Evolutionary conservation across 2,888 invertebrate genomes (phyloP), one percentile per base, ranked within the genome.

Genomic region (Heteromurus nitidus): DNA sequence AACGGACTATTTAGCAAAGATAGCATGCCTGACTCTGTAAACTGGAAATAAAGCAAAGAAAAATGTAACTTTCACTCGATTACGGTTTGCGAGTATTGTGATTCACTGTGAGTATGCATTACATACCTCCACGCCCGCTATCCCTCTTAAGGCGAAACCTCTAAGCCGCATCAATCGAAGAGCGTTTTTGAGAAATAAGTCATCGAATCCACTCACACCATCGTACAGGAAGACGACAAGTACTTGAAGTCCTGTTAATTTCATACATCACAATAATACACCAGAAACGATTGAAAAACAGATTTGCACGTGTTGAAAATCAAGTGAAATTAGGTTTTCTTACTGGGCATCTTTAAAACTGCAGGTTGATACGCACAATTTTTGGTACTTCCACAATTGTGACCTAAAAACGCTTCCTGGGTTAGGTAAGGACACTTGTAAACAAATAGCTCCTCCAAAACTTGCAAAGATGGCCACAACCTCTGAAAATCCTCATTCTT

Each of bases 351-450:
- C 22, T 31, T 28, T n/a, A 64, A 36, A 7, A 64, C 3, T 16
- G 73, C 22, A 5, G 72, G 58, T 9, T 13, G 47, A 16, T 73
- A n/a, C n/a, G n/a, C n/a, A n/a, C n/a, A n/a, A n/a, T n/a, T n/a
- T n/a, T n/a, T n/a, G n/a, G n/a, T n/a, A n/a, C 28, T 3, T 47
- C 18, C 20, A 31, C 11, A 22, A 22, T 24, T 28, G 26, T 26
- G 5, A 18, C 73, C 64, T 7, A 73, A 42, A 50, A 73, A 73
- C 2, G 73, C 73, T 13, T 62, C 73, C 22, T 73, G 73, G 0
- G 73, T 73, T 1, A 73, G 44, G 50, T 62, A 47, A 2, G 73
- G 73, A 50, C 73, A 73, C 26, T 73, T 73, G 44, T 64, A 73
- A 20, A 73, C 28, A 20, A 64, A 73, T 3, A 73, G 64, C n/a